phyloP scores from a whole-genome alignment of 2,888 invertebrate species.

The Tipula helvola region DNA sequence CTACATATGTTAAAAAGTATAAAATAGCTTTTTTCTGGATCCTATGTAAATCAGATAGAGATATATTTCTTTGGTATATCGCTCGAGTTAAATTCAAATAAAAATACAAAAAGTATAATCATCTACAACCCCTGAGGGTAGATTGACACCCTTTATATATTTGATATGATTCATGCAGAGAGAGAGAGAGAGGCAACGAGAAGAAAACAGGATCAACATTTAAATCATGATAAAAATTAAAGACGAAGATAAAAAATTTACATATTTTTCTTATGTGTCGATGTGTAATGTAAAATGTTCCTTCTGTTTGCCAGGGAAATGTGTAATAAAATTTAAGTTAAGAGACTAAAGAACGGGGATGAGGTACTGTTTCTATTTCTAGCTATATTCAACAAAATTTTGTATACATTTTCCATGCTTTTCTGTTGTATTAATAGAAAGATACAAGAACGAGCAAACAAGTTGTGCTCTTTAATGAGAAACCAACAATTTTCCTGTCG shows the following conservation, averaged over 20 bases:
- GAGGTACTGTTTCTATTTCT: background rate
- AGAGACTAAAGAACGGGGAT: background rate
- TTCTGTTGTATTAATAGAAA: background rate
- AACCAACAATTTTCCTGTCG: background rate
- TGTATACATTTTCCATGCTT: background rate
- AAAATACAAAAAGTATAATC: background rate
- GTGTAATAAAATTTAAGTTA: background rate
- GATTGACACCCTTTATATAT: conserved; percentile 4
- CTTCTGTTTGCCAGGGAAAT: background rate
- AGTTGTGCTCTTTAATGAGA: background rate
- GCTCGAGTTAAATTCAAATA: background rate
- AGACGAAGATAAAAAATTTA: background rate
- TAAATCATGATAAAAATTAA: conserved; percentile 4
- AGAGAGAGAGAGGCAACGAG: background rate
- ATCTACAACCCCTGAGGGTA: background rate
- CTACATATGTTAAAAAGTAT: background rate
- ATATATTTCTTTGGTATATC: background rate
- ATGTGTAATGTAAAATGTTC: background rate
- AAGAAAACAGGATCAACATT: background rate
- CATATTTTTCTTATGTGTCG: background rate
- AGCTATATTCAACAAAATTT: background rate
- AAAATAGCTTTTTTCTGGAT: background rate
- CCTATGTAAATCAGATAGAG: background rate
- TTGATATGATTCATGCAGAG: background rate
- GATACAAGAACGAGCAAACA: background rate